Conservation (phyloP, 2,113 vertebrate genomes). For the Merops nubicus region DNA sequence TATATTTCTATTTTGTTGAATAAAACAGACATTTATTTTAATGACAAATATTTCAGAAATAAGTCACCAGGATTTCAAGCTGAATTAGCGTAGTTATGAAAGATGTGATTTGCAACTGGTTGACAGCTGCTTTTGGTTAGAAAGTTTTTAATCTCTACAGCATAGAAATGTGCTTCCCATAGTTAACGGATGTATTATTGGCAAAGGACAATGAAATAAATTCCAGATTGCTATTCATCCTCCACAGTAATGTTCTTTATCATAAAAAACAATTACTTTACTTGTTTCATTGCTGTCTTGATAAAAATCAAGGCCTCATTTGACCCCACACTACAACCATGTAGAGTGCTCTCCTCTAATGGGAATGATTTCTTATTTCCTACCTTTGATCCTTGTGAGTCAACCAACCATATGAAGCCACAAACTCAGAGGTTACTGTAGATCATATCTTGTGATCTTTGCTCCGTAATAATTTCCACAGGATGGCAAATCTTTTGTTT, state of each 20-base stretch:
- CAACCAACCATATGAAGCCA: not conserved
- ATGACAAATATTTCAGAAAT: not conserved
- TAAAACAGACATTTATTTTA: conserved; percentile 7
- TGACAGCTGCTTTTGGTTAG: conserved; percentile 31
- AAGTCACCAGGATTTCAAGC: not conserved
- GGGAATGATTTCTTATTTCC: not conserved
- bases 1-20: not conserved
- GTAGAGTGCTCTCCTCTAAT: not conserved
- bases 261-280: conserved; percentile 6
- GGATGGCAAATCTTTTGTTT: not conserved
- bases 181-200: not conserved
- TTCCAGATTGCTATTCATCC: conserved; percentile 2
- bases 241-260: conserved; percentile 20
- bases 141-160: conserved; percentile 39
- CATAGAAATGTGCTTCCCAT: conserved; percentile 19
- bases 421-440: not conserved
- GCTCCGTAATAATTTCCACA: not conserved
- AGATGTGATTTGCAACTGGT: not conserved
- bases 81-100: conserved; percentile 1
- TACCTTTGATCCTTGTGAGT: not conserved
- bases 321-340: not conserved
- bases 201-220: conserved; percentile 30
- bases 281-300: not conserved
- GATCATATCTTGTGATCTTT: not conserved
- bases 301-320: conserved; percentile 26